A percentile compares a stretch with the other conserved stretches of the same genome.
Conservation (phyloP, 2,888 invertebrate genomes). For the Acronicta leporina region DNA sequence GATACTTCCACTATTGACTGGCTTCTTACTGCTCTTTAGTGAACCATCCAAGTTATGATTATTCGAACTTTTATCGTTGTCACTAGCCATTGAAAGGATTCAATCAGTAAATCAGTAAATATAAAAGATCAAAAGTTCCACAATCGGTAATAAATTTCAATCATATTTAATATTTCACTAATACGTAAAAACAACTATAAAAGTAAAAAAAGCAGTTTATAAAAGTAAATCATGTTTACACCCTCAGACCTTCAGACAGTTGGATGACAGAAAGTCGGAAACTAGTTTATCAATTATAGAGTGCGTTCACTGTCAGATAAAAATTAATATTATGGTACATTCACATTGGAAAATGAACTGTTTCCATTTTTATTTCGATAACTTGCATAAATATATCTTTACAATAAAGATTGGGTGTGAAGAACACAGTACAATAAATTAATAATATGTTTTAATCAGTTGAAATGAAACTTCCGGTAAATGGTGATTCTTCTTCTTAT, state of each 20-base stretch:
- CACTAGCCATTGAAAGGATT: conserved; percentile 87
- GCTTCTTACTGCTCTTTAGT: conserved; percentile 78
- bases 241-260: conserved; percentile 63
- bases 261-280: conserved; percentile 46
- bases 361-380: no score
- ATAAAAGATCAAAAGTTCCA: conserved; percentile 45
- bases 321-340: no score
- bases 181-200: conserved; percentile 58
- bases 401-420: no score
- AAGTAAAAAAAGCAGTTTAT: conserved; percentile 65
- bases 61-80: conserved; percentile 86
- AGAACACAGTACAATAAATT: no score
- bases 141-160: conserved; percentile 47
- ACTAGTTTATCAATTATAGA: conserved; percentile 30
- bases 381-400: no score
- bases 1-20: conserved; percentile 71
- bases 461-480: no score
- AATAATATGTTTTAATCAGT: no score
- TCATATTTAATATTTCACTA: conserved; percentile 49
- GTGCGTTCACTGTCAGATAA: conserved; percentile 55
- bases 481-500: no score
- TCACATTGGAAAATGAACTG: no score
- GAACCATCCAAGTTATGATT: conserved; percentile 84
- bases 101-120: conserved; percentile 38
- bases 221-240: conserved; percentile 79